Evolutionary conservation across 2,113 vertebrate species (phyloP).

Genomic region (Gopherus flavomarginatus): DNA sequence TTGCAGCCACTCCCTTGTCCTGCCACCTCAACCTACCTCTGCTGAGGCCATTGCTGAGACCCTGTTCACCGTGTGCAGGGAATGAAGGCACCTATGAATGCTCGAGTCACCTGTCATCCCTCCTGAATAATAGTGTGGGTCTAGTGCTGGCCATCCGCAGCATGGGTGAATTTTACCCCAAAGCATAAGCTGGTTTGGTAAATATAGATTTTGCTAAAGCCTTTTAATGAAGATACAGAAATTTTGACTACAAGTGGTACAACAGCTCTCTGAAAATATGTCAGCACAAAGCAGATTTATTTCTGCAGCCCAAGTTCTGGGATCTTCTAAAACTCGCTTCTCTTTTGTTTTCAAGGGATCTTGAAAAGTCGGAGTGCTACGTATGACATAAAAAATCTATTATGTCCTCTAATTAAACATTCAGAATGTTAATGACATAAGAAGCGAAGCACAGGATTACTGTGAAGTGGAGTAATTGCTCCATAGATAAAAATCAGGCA

Average conservation of each 20-base stretch:
- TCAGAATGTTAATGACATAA: slow-evolving; percentile 15
- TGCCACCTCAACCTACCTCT: neutral
- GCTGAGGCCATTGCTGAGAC: neutral
- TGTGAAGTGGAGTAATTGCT: slow-evolving; percentile 20
- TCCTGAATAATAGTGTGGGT: neutral
- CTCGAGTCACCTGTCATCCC: neutral
- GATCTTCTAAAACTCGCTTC: neutral
- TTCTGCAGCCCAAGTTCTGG: neutral
- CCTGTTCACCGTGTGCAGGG: neutral
- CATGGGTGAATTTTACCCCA: neutral
- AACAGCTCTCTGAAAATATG: fast-evolving
- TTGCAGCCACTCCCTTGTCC: neutral
- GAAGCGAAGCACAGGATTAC: neutral
- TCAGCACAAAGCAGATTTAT: neutral
- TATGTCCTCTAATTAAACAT: slow-evolving; percentile 45
- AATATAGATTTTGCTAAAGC: neutral
- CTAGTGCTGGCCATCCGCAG: neutral
- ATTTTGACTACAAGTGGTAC: neutral
- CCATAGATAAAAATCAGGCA: neutral
- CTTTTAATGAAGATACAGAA: neutral
- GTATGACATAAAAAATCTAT: slow-evolving; percentile 37
- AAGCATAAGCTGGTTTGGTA: neutral
- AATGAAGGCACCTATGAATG: neutral
- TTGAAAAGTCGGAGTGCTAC: slow-evolving; percentile 31
- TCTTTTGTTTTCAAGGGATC: slow-evolving; percentile 44